A percentile compares a stretch with the other conserved stretches of the same genome.
Evolutionary conservation across 2,888 invertebrate species (phyloP).

Genomic region (Drosophila prostipennis): DNA sequence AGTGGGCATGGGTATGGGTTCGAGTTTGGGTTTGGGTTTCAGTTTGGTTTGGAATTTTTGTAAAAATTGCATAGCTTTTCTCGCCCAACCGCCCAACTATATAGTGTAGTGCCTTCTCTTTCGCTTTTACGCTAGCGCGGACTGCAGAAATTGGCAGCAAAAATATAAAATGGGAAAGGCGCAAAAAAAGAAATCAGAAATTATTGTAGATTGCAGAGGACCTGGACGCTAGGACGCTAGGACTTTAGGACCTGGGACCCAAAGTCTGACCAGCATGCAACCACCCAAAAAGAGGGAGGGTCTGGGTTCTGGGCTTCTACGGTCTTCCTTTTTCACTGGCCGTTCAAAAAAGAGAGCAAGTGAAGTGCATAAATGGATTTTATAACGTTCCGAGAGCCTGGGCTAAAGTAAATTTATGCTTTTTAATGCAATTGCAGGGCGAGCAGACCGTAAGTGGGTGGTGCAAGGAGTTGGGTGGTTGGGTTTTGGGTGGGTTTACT

Average conservation of each 20-base stretch:
- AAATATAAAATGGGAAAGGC: conserved; percentile 56
- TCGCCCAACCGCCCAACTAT: background rate
- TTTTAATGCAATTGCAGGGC: conserved; percentile 80
- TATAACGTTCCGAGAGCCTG: conserved; percentile 68
- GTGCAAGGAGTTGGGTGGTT: conserved; percentile 1
- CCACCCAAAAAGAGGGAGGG: conserved; percentile 24
- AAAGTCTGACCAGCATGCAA: conserved; percentile 73
- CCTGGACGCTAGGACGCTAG: conserved; percentile 24
- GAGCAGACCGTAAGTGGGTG: conserved; percentile 77
- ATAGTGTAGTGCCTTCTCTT: background rate
- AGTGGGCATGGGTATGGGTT: conserved; percentile 17
- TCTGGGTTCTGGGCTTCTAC: background rate
- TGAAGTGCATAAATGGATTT: conserved; percentile 81
- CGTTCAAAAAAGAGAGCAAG: conserved; percentile 58
- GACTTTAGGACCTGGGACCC: conserved; percentile 35
- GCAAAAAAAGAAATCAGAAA: conserved; percentile 74
- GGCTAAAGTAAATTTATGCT: conserved; percentile 80
- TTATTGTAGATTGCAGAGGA: conserved; percentile 76
- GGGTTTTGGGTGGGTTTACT: background rate
- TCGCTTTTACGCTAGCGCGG: conserved; percentile 36
- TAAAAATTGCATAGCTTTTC: conserved; percentile 72
- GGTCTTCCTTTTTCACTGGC: background rate
- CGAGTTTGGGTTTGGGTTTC: background rate
- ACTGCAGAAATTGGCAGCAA: conserved; percentile 76
- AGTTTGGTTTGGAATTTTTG: conserved; percentile 50